These are phyloP conservation scores for Clitarchus hookeri DNA, from an alignment of 2,888 invertebrate species.

Conservation along the genomic window DNA sequence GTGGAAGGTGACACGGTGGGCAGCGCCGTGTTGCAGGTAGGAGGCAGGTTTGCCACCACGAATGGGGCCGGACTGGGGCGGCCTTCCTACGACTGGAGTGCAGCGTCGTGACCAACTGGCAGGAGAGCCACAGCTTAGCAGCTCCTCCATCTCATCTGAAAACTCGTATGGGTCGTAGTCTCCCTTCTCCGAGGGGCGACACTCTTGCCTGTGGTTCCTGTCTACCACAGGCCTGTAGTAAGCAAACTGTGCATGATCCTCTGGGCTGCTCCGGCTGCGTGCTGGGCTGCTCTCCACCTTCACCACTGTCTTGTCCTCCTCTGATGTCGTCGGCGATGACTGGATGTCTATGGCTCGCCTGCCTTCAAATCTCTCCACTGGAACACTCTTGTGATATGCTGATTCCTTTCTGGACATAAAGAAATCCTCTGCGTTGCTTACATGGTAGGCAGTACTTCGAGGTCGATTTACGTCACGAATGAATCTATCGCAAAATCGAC, in stretches of 20 bases:
- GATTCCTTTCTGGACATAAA: not conserved
- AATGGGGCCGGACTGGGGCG: not conserved
- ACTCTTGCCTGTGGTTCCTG: not conserved
- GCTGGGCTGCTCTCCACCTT: not conserved
- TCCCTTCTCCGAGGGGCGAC: not conserved
- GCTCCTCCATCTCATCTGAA: not conserved
- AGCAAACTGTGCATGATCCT: not conserved
- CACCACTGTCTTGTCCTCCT: not conserved
- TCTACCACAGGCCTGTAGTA: not conserved
- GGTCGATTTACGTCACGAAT: not conserved
- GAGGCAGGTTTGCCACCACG: not conserved
- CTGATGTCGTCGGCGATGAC: not conserved
- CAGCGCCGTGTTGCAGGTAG: not conserved
- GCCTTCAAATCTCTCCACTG: not conserved
- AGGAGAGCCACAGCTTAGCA: not conserved
- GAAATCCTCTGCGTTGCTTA: not conserved
- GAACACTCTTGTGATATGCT: not conserved
- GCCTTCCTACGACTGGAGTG: not conserved
- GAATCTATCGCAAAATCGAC: not conserved
- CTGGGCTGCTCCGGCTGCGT: not conserved
- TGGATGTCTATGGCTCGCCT: not conserved
- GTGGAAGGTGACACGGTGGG: not conserved
- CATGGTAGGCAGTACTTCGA: not conserved
- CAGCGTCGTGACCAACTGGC: not conserved
- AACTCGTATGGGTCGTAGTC: not conserved